Base-by-base conservation (phyloP, 2,888 invertebrate species). In the Zaprionus lineosus region DNA sequence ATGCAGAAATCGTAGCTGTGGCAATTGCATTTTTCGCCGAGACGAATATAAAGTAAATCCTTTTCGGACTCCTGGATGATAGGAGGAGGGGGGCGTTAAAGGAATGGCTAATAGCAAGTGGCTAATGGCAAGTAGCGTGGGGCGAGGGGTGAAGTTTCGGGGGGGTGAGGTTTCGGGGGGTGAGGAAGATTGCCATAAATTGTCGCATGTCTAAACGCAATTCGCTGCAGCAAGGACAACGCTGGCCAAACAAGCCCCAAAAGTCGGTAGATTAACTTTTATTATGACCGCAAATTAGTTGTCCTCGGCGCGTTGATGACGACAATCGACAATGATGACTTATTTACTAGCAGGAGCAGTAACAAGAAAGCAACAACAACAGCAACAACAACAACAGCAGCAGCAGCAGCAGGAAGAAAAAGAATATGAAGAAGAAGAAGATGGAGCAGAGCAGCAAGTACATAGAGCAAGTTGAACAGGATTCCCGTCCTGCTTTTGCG, bases 251-350 rank as follows among this genome's bases (percentile, higher is more conserved):
- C 50, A 55, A 46, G 62, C 48, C 70, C 63, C 67, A 77, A 74
- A 73, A 86, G 83, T 84, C 78, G 84, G 82, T 84, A 81, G 84
- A 87, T 86, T 86, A 86, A 87, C 83, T 88, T 86, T 86, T 87
- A 87, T 86, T 86, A 85, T 86, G 79, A 79, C 88, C 86, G 78
- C 87, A 87, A 87, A 87, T 87, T 87, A 87, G 88, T 87, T 87
- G 87, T 86, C 79, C 81, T 74, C 69, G 73, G 56, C 78, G 84
- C 81, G 74, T 78, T 78, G 81, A 84, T 84, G 84, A 81, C 82
- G 84, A 84, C 78, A 81, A 79, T 76, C 79, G 79, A 81, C 79
- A 84, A 79, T 84, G 79, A 77, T 84, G 84, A 84, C 84, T 84
- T 85, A 84, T 84, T 84, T 84, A 84, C 85, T 81, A 51, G 41